These are phyloP conservation scores for Pantherophis vulpinus DNA, from an alignment of 2,797 vertebrate species.

Conservation along the genomic window DNA sequence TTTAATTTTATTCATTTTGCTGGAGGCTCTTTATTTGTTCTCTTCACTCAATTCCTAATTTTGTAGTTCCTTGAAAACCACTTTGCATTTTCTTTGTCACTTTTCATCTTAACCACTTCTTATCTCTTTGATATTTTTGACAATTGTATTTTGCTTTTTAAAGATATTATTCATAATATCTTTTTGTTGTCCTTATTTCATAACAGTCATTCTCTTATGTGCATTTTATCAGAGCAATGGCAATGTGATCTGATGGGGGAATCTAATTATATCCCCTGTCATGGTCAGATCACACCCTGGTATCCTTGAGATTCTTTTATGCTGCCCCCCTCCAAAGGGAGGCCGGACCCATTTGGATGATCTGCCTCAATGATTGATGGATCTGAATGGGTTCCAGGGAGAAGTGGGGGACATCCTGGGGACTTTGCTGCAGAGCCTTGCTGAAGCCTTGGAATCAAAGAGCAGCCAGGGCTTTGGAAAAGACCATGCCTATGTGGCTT, in stretches of 20 bases:
- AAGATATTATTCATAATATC: not conserved
- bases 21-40: not conserved
- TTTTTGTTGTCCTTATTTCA: not conserved
- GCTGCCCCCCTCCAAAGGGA: no score
- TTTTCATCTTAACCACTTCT: not conserved
- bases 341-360: no score
- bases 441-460: no score
- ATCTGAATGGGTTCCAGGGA: no score
- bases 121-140: not conserved
- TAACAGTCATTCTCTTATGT: not conserved
- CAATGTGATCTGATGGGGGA: not conserved
- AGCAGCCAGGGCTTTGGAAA: no score
- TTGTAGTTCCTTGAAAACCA: not conserved
- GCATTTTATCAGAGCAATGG: not conserved
- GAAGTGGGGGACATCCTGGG: no score
- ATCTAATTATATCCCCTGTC: not conserved
- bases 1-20: not conserved
- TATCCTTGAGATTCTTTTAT: no score
- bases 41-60: not conserved
- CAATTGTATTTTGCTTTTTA: not conserved
- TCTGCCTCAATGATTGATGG: no score
- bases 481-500: no score
- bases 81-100: not conserved
- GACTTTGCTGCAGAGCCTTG: no score
- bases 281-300: not conserved